These are phyloP conservation scores for Psophia crepitans DNA, from an alignment of 2,113 vertebrate species.

Conservation along the genomic window DNA sequence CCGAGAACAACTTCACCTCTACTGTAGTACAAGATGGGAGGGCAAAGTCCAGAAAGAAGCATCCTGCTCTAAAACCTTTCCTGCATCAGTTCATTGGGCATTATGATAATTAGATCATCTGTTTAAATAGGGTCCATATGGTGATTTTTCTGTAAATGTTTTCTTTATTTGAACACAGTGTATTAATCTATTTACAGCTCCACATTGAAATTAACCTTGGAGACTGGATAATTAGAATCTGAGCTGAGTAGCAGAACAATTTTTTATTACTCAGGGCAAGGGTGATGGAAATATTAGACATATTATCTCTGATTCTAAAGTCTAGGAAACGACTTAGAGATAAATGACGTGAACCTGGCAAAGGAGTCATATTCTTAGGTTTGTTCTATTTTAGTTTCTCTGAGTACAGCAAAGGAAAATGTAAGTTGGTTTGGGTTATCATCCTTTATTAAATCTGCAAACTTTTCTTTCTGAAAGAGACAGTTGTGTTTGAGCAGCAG, in stretches of 20 bases:
- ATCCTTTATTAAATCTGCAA: background rate
- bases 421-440: background rate
- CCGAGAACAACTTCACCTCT: constrained; percentile 8
- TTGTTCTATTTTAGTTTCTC: background rate
- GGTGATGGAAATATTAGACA: background rate
- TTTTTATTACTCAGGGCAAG: background rate
- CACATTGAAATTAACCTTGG: constrained; percentile 57
- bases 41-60: constrained; percentile 43
- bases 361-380: background rate
- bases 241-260: background rate
- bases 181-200: constrained; percentile 40
- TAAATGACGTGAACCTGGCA: background rate
- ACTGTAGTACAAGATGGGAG: background rate
- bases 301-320: background rate
- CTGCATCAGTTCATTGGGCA: constrained; percentile 28
- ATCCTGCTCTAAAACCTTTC: constrained; percentile 33
- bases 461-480: background rate
- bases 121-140: constrained; percentile 56
- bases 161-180: constrained; percentile 56
- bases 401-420: background rate
- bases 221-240: constrained; percentile 6
- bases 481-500: background rate
- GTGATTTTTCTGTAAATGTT: constrained; percentile 62
- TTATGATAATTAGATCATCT: constrained; percentile 64
- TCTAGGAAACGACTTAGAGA: background rate